Percentiles rank a stretch among this genome's conserved stretches.
These are phyloP conservation scores for Euspilapteryx auroguttella DNA, from an alignment of 2,888 invertebrate genomes.

Conservation along the genomic window DNA sequence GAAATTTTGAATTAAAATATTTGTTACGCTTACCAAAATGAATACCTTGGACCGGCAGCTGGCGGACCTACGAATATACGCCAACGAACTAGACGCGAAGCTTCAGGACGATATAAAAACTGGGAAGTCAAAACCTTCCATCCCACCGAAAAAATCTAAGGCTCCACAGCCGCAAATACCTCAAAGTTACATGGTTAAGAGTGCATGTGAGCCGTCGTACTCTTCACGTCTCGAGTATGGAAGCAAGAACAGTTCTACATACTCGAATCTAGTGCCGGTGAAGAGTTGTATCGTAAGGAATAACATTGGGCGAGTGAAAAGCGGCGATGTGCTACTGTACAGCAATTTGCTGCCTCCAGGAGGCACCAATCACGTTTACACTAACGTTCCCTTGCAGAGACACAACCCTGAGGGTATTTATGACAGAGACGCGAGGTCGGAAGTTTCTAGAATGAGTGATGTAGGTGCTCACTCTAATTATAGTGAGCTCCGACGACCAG, in stretches of 20 bases:
- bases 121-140: slow-evolving; percentile 44
- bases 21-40: too few species aligned
- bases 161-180: slow-evolving; percentile 66
- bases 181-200: slow-evolving; percentile 74
- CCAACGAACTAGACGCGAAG: slow-evolving; percentile 50
- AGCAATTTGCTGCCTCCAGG: slow-evolving; percentile 50
- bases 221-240: slow-evolving; percentile 68
- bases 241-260: slow-evolving; percentile 46
- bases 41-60: slow-evolving; percentile 49
- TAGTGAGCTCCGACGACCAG: slow-evolving; percentile 62
- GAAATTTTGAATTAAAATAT: too few species aligned
- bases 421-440: slow-evolving; percentile 38
- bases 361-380: slow-evolving; percentile 52
- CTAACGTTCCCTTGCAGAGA: slow-evolving; percentile 46
- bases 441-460: slow-evolving; percentile 49
- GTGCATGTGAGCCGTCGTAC: slow-evolving; percentile 75
- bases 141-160: slow-evolving; percentile 51
- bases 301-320: slow-evolving; percentile 32
- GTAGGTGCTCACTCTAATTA: slow-evolving; percentile 64
- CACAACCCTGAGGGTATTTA: slow-evolving; percentile 57
- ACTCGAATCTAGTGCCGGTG: slow-evolving; percentile 52
- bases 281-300: slow-evolving; percentile 53
- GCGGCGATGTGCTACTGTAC: slow-evolving; percentile 46
- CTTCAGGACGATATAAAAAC: slow-evolving; percentile 51
- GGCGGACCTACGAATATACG: slow-evolving; percentile 48